These are phyloP conservation scores for Hippocampus mohnikei DNA, from an alignment of 2,113 vertebrate genomes.

Conservation along the genomic window DNA sequence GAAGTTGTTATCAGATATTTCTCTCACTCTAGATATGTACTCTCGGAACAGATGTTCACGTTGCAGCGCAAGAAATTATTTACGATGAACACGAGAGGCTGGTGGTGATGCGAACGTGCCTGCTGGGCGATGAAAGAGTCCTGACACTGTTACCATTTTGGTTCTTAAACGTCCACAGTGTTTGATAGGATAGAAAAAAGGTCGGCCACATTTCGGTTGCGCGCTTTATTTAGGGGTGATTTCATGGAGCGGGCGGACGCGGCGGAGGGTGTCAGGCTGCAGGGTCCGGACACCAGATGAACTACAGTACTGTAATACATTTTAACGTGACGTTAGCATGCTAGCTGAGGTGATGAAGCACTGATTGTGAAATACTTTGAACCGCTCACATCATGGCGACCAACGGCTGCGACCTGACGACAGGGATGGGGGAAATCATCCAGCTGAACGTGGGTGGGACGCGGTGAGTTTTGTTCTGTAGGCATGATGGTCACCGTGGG, in stretches of 20 bases:
- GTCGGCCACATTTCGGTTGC: conserved; percentile 11
- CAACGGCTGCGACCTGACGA: conserved; percentile 69
- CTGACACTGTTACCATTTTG: conserved; percentile 6
- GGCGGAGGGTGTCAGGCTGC: conserved; percentile 44
- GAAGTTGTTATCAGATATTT: conserved; percentile 1
- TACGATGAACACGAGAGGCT: conserved; percentile 28
- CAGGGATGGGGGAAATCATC: conserved; percentile 87
- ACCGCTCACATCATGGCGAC: conserved; percentile 76
- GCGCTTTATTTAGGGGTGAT: conserved; percentile 33
- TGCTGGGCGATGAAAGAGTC: conserved; percentile 15
- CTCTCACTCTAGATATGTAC: conserved; percentile 11
- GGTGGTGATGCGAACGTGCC: conserved; percentile 31
- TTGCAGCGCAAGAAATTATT: conserved; percentile 53
- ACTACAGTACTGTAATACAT: background rate
- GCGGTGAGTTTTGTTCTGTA: conserved; percentile 67
- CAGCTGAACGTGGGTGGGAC: conserved; percentile 94
- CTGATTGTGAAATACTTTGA: conserved; percentile 1
- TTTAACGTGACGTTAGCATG: conserved; percentile 34
- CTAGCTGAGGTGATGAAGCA: conserved; percentile 34
- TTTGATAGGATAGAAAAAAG: conserved; percentile 6
- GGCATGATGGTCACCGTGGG: conserved; percentile 13
- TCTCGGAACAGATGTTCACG: conserved; percentile 46
- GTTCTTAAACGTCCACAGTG: conserved; percentile 18
- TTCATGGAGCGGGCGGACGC: conserved; percentile 40
- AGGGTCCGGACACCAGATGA: conserved; percentile 41